A percentile compares a stretch with the other conserved stretches of the same genome.
These are phyloP conservation scores for Eristalis pertinax DNA, from an alignment of 2,888 invertebrate genomes.

Conservation along the genomic window DNA sequence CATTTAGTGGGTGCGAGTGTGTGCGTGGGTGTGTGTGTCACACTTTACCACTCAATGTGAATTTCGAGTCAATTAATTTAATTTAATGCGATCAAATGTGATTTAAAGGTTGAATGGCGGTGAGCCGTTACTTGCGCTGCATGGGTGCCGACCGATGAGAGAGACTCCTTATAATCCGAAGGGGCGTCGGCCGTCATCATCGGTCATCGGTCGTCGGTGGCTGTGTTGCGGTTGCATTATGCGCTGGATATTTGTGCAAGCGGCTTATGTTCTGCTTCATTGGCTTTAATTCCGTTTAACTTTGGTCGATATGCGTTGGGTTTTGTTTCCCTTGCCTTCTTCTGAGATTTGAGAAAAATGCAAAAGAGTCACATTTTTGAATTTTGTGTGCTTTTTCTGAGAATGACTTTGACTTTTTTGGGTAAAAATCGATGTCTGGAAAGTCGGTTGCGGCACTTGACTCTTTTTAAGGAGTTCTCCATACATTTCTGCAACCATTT, in stretches of 20 bases:
- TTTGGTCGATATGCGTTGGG: too few species aligned
- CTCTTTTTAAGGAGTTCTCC: too few species aligned
- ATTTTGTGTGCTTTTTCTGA: too few species aligned
- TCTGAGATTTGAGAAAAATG: too few species aligned
- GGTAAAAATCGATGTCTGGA: too few species aligned
- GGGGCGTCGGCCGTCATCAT: neutral
- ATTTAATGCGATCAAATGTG: conserved; percentile 61
- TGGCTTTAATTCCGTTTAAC: neutral
- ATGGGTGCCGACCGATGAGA: neutral
- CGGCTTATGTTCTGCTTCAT: conserved; percentile 18
- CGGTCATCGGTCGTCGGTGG: neutral
- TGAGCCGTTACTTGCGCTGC: conserved; percentile 9
- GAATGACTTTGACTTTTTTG: too few species aligned
- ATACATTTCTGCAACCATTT: too few species aligned
- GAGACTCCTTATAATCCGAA: neutral
- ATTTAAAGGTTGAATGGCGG: conserved; percentile 50
- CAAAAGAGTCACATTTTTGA: too few species aligned
- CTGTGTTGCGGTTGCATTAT: conserved; percentile 19
- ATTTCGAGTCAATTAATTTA: conserved; percentile 45
- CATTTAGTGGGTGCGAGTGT: conserved; percentile 2
- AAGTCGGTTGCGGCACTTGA: too few species aligned
- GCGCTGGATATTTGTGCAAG: conserved; percentile 5
- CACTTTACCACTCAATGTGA: conserved; percentile 34
- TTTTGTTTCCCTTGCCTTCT: too few species aligned
- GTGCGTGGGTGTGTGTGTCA: conserved; percentile 36